Conservation (phyloP, 2,113 vertebrate genomes). For the Chlamydotis undulata region DNA sequence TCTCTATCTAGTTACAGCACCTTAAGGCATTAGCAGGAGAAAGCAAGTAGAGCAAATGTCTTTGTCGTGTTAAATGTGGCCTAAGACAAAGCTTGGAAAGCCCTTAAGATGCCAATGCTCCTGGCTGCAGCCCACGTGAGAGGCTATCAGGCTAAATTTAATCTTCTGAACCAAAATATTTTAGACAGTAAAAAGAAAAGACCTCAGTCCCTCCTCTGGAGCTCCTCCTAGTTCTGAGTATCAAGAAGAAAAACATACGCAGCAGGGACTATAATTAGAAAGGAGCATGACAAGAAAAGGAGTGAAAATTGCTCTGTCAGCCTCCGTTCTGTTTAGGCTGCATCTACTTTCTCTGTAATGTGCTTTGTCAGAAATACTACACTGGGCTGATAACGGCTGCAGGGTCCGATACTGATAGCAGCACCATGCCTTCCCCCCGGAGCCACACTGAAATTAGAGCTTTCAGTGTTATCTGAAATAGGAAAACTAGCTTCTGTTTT, state of each 20-base stretch:
- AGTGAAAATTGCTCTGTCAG: constrained; percentile 20
- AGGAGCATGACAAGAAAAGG: not conserved
- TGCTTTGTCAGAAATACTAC: constrained; percentile 29
- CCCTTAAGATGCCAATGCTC: not conserved
- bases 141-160: not conserved
- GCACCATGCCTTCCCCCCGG: not conserved
- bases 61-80: not conserved
- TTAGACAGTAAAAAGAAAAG: not conserved
- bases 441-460: not conserved
- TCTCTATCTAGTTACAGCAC: not conserved
- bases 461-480: not conserved
- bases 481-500: not conserved
- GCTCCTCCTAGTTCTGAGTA: not conserved
- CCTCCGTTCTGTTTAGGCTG: not conserved
- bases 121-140: not conserved
- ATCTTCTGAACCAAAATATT: not conserved
- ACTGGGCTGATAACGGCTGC: not conserved
- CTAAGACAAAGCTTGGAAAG: not conserved
- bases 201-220: not conserved
- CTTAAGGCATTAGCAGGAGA: not conserved
- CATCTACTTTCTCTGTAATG: not conserved
- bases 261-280: constrained; percentile 11
- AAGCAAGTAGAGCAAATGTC: not conserved
- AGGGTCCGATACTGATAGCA: not conserved
- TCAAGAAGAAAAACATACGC: not conserved